phyloP scores from a whole-genome alignment of 2,888 invertebrate genomes.

The Thera britannica region DNA sequence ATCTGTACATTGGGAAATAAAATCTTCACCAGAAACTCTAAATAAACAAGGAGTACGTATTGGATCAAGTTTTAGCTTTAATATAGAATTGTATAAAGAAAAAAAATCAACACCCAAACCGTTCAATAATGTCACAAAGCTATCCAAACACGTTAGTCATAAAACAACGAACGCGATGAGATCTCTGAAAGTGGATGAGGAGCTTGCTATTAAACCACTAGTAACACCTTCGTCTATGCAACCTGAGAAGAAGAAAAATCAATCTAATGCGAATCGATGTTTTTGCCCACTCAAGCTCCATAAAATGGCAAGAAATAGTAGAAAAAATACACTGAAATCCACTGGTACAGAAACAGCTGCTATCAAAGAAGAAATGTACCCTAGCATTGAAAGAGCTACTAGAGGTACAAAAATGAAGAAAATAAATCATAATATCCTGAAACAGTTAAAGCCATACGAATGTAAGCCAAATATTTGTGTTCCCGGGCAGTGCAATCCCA shows the following conservation, averaged over 20 bases:
- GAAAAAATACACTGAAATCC: slow-evolving; percentile 12
- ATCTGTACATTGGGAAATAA: slow-evolving; percentile 1
- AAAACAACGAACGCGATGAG: slow-evolving; percentile 3
- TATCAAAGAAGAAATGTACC: slow-evolving; percentile 31
- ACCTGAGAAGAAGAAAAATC: not conserved
- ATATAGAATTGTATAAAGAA: slow-evolving; percentile 44
- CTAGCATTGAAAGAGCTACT: slow-evolving; percentile 7
- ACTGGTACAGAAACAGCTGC: slow-evolving; percentile 23
- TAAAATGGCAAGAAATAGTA: slow-evolving; percentile 26
- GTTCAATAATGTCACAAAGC: not conserved
- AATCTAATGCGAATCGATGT: slow-evolving; percentile 37
- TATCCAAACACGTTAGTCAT: slow-evolving; percentile 1
- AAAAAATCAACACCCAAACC: slow-evolving; percentile 18
- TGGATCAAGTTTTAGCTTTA: slow-evolving; percentile 40
- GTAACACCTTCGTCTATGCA: slow-evolving; percentile 6
- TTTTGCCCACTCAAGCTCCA: slow-evolving; percentile 45
- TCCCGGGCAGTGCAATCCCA: slow-evolving; percentile 50
- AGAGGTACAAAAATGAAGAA: slow-evolving; percentile 22
- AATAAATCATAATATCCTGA: slow-evolving; percentile 13
- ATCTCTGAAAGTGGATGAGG: not conserved
- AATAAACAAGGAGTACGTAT: slow-evolving; percentile 38
- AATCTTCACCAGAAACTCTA: slow-evolving; percentile 2
- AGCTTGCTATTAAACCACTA: not conserved
- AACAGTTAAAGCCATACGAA: slow-evolving; percentile 42
- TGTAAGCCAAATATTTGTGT: slow-evolving; percentile 52